Base-by-base conservation (phyloP, 2,888 invertebrate species). In the Saturnia pavonia region DNA sequence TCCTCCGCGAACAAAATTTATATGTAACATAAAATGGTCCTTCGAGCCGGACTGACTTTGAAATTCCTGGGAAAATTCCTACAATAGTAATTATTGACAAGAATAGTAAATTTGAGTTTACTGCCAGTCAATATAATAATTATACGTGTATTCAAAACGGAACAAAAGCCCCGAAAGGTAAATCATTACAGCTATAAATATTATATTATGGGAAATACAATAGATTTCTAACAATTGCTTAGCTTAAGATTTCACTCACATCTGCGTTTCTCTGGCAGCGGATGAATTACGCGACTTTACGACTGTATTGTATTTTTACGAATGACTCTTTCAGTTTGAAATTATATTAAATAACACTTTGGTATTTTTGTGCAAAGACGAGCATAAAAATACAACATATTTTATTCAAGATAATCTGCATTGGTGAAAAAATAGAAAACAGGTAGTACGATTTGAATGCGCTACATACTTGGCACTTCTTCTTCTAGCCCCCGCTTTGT, bases 161-260 rank as follows among this genome's bases (percentile, higher is more conserved):
- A 60, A 60, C 27, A 60, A 60, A 25, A 27, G 25, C 25, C 14
- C 27, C 27, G 27, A 25, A 60, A 60, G 14, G 57, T 60, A 60
- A 60, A 60, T 60, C 27, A 60, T 60, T 60, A 60, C 14, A 60
- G 57, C 57, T 27, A 60, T 60, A 60, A 60, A 60, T 60, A 60
- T 25, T 27, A 60, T 60, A 60, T 60, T 60, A 60, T 60, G 57
- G 11, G 57, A 60, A 60, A 27, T 14, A 60, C 57, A 60, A 60
- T 60, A 25, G 27, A 60, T 60, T 12, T 27, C 57, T 60, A 60
- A 60, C 27, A 60, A 60, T 60, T 27, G 27, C 4, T 60, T 27
- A 14, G 57, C 25, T 27, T 14, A 60, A 27, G 57, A 27, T 60
- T 60, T 60, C 57, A 60, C 57, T 60, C 25, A 25, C 57, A 60